These are phyloP conservation scores for Micromussa lordhowensis DNA, from an alignment of 92 coral and sea anemone genomes.

Conservation along the genomic window DNA sequence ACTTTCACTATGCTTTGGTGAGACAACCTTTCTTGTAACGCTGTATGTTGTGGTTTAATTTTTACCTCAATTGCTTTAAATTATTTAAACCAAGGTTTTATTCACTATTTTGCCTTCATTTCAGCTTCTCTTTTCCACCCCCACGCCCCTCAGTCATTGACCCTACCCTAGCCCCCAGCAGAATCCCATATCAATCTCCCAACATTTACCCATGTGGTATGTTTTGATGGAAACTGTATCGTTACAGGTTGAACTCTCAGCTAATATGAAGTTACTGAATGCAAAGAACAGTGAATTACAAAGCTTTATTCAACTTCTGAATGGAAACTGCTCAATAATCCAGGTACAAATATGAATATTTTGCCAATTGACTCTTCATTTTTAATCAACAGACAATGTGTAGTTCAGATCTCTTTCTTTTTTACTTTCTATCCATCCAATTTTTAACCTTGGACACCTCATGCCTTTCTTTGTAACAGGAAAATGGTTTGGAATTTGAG, in stretches of 20 bases:
- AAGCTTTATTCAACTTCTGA: constrained; percentile 72
- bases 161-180: too few species aligned
- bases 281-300: constrained; percentile 75
- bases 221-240: too few species aligned
- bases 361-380: neutral
- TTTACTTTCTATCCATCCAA: neutral
- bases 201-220: too few species aligned
- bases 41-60: too few species aligned
- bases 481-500: constrained; percentile 96
- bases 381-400: neutral
- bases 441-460: neutral
- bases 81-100: too few species aligned
- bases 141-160: too few species aligned
- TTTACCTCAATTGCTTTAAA: too few species aligned
- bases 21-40: too few species aligned
- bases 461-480: constrained; percentile 50
- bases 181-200: too few species aligned
- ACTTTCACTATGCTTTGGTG: too few species aligned
- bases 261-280: constrained; percentile 71
- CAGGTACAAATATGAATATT: constrained; percentile 66
- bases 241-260: constrained; percentile 80
- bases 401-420: neutral
- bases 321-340: constrained; percentile 78
- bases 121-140: too few species aligned
- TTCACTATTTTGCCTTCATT: too few species aligned